phyloP scores from a whole-genome alignment of 2,888 invertebrate genomes.

The Eremobia ochroleuca region DNA sequence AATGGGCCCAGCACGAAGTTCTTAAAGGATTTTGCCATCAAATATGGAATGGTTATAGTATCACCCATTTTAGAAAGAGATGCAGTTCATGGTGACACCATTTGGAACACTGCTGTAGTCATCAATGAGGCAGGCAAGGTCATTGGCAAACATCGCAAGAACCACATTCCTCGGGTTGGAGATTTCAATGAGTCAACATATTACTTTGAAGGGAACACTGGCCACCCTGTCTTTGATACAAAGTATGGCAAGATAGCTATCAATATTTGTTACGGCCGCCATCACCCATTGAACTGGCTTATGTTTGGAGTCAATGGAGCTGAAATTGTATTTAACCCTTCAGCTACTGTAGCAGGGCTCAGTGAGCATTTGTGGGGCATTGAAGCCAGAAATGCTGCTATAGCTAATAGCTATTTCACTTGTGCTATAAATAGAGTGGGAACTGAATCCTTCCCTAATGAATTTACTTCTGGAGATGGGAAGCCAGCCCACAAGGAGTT shows the following conservation, averaged over 20 bases:
- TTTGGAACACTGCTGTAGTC: conserved; percentile 99
- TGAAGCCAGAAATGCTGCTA: conserved; percentile 98
- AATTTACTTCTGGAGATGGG: conserved; percentile 91
- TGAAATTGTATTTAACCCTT: conserved; percentile 99
- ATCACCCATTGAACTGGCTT: conserved; percentile 99
- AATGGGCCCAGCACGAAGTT: conserved; percentile 96
- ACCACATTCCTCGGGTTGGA: conserved; percentile 99
- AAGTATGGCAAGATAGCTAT: conserved; percentile 97
- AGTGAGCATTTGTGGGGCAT: conserved; percentile 99
- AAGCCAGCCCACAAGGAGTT: conserved; percentile 96
- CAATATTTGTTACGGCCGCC: conserved; percentile 99
- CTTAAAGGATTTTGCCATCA: conserved; percentile 94
- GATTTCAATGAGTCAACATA: conserved; percentile 99
- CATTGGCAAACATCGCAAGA: conserved; percentile 98
- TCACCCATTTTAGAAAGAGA: conserved; percentile 99
- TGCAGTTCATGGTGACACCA: conserved; percentile 95
- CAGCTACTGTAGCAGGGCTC: conserved; percentile 96
- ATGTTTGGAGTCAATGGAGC: conserved; percentile 99
- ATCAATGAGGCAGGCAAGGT: conserved; percentile 96
- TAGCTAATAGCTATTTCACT: conserved; percentile 98
- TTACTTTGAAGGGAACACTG: conserved; percentile 98
- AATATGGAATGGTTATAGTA: conserved; percentile 98
- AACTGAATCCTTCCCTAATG: conserved; percentile 94
- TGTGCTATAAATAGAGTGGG: conserved; percentile 99
- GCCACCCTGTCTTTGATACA: conserved; percentile 98